Evolutionary conservation across 2,797 vertebrate genomes (phyloP).

Genomic region (Dallia pectoralis): DNA sequence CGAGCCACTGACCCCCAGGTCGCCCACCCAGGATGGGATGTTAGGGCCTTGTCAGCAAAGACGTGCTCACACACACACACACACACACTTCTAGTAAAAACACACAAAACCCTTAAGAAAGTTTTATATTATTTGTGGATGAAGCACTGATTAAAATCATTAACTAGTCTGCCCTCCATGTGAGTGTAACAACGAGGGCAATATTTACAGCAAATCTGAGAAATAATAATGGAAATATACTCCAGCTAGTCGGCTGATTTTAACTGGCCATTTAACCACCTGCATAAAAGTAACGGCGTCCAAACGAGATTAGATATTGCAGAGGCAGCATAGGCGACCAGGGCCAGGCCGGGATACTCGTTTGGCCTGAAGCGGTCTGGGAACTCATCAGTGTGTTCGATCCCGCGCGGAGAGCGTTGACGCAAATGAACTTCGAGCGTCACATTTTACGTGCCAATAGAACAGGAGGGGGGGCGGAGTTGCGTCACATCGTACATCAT

Average conservation of each 20-base stretch:
- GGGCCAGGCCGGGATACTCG: constrained; percentile 1
- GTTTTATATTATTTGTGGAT: constrained; percentile 6
- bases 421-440: constrained; percentile 21
- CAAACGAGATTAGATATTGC: neutral
- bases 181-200: constrained; percentile 1
- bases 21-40: neutral
- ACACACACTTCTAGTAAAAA: constrained; percentile 17
- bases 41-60: too few relatives aligned
- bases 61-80: constrained; percentile 4
- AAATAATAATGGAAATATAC: constrained; percentile 17
- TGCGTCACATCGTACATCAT: too few relatives aligned
- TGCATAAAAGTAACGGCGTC: neutral
- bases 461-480: constrained; percentile 1
- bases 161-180: neutral
- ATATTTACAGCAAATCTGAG: constrained; percentile 7
- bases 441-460: neutral
- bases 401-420: constrained; percentile 2
- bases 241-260: neutral
- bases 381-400: neutral
- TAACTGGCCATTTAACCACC: constrained; percentile 11
- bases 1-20: constrained; percentile 1
- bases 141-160: neutral
- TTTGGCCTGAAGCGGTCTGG: constrained; percentile 12
- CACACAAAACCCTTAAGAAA: constrained; percentile 1
- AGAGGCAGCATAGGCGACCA: constrained; percentile 1